Base-by-base conservation (phyloP, 2,797 vertebrate species). In the Margarornis squamiger region DNA sequence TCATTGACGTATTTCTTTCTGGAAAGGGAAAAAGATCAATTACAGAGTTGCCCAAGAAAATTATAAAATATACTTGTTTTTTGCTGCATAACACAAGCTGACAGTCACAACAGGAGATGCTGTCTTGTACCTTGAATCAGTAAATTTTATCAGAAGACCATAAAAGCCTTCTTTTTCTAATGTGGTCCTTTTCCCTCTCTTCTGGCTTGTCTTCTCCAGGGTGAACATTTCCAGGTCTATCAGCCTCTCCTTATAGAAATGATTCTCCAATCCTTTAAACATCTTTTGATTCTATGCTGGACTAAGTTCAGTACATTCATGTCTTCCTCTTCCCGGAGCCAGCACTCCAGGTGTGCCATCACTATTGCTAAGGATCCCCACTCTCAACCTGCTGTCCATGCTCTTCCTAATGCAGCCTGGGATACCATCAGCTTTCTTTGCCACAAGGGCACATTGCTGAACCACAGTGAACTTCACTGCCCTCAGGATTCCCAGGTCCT, bases 1-100 rank as follows among this genome's bases (percentile, higher is more conserved):
- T 96, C 94, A 96, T 55, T 58, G 36, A 74, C 22, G 11, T 45
- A 76, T 92, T 89, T 93, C 83, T 72, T 94, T 93, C 91, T 88
- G 38, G 57, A 97, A 97, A 97, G 74, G 78, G 82, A 66, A 93
- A 96, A 68, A 86, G 86, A 97, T 95, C 87, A 66, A 74, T 95
- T 93, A 66, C 22, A 72, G 24, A 29, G 29, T 36, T 90, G 52
- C 52, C 39, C 62, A 71, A 72, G 14, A 73, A 85, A 90, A 93
- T 63, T 63, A 70, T 73, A 84, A 92, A 91, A 59, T 54, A 62
- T 24, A 29, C 19, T 43, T 93, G 15, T 88, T 86, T 92, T 85
- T 32, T 94, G 23, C 54, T 80, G 18, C 27, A 8, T 80, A 65
- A 82, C 49, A 71, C 17, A 80, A 65, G 48, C 39, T 90, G 89